Evolutionary conservation across 2,888 invertebrate genomes (phyloP).

Genomic region (Epistrophe eligans): DNA sequence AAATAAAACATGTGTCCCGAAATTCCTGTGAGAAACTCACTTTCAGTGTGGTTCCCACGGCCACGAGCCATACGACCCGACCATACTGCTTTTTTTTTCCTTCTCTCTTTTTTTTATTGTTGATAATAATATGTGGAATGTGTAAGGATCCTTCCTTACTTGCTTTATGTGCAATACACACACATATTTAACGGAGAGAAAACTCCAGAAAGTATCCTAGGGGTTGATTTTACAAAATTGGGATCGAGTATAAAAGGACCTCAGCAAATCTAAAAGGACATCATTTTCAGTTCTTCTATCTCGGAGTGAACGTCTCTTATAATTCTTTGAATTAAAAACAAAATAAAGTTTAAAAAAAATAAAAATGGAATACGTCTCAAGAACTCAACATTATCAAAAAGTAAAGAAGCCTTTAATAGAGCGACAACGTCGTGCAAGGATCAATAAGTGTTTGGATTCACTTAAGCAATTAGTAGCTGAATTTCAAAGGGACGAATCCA

Average conservation of each 20-base stretch:
- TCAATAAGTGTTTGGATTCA: constrained; percentile 95
- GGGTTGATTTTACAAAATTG: constrained; percentile 38
- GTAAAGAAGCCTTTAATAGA: constrained; percentile 96
- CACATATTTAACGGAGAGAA: neutral
- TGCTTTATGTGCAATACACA: neutral
- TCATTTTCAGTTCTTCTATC: constrained; percentile 78
- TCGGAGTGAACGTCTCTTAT: constrained; percentile 38
- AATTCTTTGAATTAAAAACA: neutral
- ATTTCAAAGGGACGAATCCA: constrained; percentile 92
- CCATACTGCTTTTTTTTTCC: constrained; percentile 79
- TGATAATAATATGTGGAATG: neutral
- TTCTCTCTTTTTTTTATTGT: constrained; percentile 29
- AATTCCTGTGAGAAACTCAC: constrained; percentile 83
- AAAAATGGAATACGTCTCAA: constrained; percentile 84
- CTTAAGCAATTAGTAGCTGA: constrained; percentile 93
- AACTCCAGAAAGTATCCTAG: neutral
- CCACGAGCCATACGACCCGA: constrained; percentile 82
- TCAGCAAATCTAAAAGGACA: constrained; percentile 65
- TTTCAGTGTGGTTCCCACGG: constrained; percentile 83
- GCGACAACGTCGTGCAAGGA: constrained; percentile 93
- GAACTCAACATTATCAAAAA: constrained; percentile 96
- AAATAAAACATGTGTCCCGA: constrained; percentile 82
- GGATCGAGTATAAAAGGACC: constrained; percentile 78
- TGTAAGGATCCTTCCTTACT: constrained; percentile 30
- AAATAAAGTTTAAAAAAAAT: constrained; percentile 18